Percentiles rank a stretch among this genome's conserved stretches.
Evolutionary conservation across 2,888 invertebrate genomes (phyloP).

Genomic region (Tenodera sinensis): DNA sequence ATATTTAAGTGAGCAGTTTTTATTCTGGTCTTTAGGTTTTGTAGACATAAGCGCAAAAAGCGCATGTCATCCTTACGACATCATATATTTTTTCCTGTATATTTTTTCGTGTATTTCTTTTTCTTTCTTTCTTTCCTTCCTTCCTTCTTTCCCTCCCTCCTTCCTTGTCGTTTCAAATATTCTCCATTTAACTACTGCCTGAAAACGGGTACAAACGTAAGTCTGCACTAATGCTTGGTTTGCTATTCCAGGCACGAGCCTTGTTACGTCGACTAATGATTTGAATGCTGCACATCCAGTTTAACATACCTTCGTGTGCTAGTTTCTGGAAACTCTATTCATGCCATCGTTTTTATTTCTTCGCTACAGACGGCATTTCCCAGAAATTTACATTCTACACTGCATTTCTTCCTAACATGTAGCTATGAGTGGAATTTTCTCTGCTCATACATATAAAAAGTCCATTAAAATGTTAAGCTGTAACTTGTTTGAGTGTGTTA

Average conservation of each 20-base stretch:
- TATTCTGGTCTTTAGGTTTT: too few species aligned
- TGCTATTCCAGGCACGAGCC: neutral
- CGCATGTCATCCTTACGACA: too few species aligned
- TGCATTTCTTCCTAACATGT: neutral
- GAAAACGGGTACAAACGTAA: neutral
- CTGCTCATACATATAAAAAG: neutral
- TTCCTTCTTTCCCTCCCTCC: too few species aligned
- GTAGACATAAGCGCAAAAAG: too few species aligned
- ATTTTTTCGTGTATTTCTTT: too few species aligned
- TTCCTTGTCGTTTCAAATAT: too few species aligned
- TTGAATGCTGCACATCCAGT: neutral
- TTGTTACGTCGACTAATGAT: neutral
- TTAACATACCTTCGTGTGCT: neutral
- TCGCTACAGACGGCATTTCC: neutral
- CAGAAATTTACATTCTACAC: neutral
- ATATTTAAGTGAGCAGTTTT: too few species aligned
- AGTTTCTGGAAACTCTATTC: neutral
- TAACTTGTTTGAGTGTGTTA: neutral
- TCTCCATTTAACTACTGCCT: neutral
- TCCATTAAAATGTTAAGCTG: too few species aligned
- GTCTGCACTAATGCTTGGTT: neutral
- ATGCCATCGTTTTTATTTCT: neutral
- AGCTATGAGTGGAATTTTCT: neutral
- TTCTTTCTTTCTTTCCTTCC: too few species aligned
- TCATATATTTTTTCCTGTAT: too few species aligned